A percentile compares a stretch with the other conserved stretches of the same genome.
Evolutionary conservation across 2,888 invertebrate species (phyloP).

Genomic region (Ormyrus nitidulus): DNA sequence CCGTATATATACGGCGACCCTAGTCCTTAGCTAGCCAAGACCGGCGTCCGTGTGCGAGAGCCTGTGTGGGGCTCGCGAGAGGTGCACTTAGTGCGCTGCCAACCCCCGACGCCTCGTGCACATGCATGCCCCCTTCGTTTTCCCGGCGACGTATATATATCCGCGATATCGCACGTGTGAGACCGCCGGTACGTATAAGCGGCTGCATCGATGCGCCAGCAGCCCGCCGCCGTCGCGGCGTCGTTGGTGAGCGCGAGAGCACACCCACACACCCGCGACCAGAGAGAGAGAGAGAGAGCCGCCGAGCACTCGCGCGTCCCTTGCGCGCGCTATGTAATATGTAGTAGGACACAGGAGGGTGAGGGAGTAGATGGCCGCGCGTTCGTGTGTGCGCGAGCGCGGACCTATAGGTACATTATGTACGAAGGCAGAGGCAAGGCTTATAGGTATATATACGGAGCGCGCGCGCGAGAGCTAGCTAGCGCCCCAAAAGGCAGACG

Average conservation of each 20-base stretch:
- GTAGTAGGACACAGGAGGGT: constrained; percentile 38
- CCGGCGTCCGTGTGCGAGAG: not conserved
- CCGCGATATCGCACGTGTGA: constrained; percentile 1
- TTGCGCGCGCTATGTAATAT: constrained; percentile 36
- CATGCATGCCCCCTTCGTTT: not conserved
- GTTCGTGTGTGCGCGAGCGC: constrained; percentile 41
- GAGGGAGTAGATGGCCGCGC: constrained; percentile 33
- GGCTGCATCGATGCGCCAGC: not conserved
- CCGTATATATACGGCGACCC: constrained; percentile 55
- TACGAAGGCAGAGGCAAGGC: constrained; percentile 37
- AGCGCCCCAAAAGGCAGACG: constrained; percentile 73
- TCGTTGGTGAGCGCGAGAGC: too few species aligned
- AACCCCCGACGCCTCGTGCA: not conserved
- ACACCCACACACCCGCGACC: too few species aligned
- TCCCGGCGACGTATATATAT: not conserved
- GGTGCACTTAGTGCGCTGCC: not conserved
- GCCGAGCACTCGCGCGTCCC: constrained; percentile 10
- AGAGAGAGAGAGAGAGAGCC: not conserved
- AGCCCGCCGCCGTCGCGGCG: not conserved
- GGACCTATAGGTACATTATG: constrained; percentile 54
- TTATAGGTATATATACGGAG: constrained; percentile 49
- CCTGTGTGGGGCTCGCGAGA: not conserved
- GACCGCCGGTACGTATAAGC: not conserved
- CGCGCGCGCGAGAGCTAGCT: constrained; percentile 29
- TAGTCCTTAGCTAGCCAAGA: constrained; percentile 8